Base-by-base conservation (phyloP, 2,888 invertebrate genomes). In the Caenorhabditis becei region DNA sequence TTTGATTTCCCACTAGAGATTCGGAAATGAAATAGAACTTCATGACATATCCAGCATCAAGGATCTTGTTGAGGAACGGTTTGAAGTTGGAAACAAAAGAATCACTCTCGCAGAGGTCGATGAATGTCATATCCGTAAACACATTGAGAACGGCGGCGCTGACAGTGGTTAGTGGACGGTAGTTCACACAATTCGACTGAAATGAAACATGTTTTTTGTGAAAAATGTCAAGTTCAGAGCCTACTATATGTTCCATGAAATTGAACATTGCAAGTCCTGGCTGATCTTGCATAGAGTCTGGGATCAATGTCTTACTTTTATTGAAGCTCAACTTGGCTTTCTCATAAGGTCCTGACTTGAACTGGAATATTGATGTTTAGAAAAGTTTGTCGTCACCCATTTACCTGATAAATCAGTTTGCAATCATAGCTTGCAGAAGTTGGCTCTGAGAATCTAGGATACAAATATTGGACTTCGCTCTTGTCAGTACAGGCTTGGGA, bases 1-100 rank as follows among this genome's bases (percentile, higher is more conserved):
- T 49, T 14, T 70, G 20, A 28, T 20, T 24, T 20, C 56, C 26
- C 32, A 41, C 26, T 1, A 75, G 23, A 28, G 56, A 18, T 47
- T 80, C 69, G 54, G 65, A 49, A 5, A 80, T 0, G n/a, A 80
- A 80, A 20, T 47, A 62, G 23, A 80, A 80, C 20, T 80, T 80
- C 24, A 80, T 41, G 23, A 80, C 37, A 47, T 70, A 80, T 20
- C 65, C 65, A 18, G 28, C 7, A 14, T 53, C 24, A 8, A 80
- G 23, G 1, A 74, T 10, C 32, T 61, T 65, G 23, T 14, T 10
- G n/a, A 65, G 14, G 14, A 41, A 0, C 16, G n/a, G 20, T 26
- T 53, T 0, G 8, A 11, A 44, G 66, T 59, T 14, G 32, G 11
- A 4, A 10, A n/a, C 59, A 70, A 80, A 75, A 14, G 16, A 0